phyloP scores from a whole-genome alignment of 23 tunicate species.

The Halocynthia aurantium region DNA sequence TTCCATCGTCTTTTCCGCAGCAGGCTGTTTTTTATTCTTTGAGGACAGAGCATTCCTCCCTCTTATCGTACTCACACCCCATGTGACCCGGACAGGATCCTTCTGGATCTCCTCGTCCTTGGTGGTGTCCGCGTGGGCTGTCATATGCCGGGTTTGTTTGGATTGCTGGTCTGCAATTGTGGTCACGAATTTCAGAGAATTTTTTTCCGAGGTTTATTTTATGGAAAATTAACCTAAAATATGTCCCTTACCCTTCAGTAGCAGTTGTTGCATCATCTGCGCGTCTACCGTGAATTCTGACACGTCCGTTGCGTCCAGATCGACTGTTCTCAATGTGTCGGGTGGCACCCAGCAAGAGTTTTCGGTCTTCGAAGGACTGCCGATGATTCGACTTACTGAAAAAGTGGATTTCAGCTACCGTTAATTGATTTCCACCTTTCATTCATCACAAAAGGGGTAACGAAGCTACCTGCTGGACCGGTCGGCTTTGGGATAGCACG shows the following conservation, averaged over 20 bases:
- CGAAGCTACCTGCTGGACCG: neutral
- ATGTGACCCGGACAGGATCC: conserved; percentile 9
- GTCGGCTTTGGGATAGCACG: conserved; percentile 1
- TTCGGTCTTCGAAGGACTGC: neutral
- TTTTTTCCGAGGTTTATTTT: too few relatives aligned
- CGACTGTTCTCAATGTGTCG: conserved; percentile 66
- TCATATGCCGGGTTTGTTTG: too few relatives aligned
- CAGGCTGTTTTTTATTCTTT: conserved; percentile 4
- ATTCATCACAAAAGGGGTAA: too few relatives aligned
- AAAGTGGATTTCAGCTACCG: too few relatives aligned
- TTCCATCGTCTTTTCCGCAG: neutral
- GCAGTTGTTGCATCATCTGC: conserved; percentile 46
- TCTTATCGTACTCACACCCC: conserved; percentile 21
- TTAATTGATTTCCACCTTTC: too few relatives aligned
- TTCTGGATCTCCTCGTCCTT: neutral
- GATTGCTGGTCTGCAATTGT: too few relatives aligned
- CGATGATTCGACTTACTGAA: too few relatives aligned
- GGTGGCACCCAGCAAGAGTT: conserved; percentile 60
- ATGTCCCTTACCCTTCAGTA: neutral
- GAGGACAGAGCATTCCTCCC: conserved; percentile 23
- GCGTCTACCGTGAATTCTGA: conserved; percentile 89
- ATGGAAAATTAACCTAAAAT: too few relatives aligned
- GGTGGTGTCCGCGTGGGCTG: too few relatives aligned
- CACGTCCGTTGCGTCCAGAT: conserved; percentile 74
- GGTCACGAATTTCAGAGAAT: too few relatives aligned